A percentile compares a stretch with the other conserved stretches of the same genome.
Evolutionary conservation across 1,140 invertebrate species (phyloP).

Genomic region (Drosophila suzukii): DNA sequence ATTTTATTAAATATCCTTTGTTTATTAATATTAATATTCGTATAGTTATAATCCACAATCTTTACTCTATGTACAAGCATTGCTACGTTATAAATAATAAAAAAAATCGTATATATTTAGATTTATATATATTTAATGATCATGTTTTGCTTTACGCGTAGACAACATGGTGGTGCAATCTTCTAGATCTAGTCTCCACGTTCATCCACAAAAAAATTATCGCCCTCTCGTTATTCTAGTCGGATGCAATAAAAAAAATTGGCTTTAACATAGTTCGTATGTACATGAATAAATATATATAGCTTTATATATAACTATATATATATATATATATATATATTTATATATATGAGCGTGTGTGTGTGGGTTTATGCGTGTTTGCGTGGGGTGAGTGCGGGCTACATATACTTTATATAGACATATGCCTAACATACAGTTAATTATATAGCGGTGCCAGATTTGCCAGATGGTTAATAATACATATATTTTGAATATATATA

Average conservation of each 20-base stretch:
- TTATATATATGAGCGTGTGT: constrained; percentile 32
- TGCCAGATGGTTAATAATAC: constrained; percentile 59
- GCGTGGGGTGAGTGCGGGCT: constrained; percentile 19
- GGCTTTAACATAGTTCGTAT: constrained; percentile 51
- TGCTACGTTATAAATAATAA: constrained; percentile 70
- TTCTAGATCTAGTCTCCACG: constrained; percentile 49
- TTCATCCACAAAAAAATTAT: constrained; percentile 51
- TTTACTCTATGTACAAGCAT: constrained; percentile 73
- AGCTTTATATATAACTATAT: constrained; percentile 58
- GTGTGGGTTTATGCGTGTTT: constrained; percentile 15
- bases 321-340: constrained; percentile 48
- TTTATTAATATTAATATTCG: constrained; percentile 53
- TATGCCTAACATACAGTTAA: constrained; percentile 35
- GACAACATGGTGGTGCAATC: constrained; percentile 41
- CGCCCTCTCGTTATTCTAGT: constrained; percentile 31
- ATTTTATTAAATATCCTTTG: constrained; percentile 47
- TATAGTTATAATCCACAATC: constrained; percentile 59
- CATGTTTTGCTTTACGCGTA: constrained; percentile 32
- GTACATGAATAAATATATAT: constrained; percentile 67
- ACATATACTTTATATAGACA: constrained; percentile 36
- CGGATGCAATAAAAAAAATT: constrained; percentile 55
- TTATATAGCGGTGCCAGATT: constrained; percentile 56
- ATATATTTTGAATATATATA: constrained; percentile 82
- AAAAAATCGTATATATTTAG: constrained; percentile 38
- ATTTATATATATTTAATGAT: constrained; percentile 44